Percentiles rank a stretch among this genome's conserved stretches.
phyloP scores from a whole-genome alignment of 2,797 vertebrate species.

The Enteromius paludinosus region DNA sequence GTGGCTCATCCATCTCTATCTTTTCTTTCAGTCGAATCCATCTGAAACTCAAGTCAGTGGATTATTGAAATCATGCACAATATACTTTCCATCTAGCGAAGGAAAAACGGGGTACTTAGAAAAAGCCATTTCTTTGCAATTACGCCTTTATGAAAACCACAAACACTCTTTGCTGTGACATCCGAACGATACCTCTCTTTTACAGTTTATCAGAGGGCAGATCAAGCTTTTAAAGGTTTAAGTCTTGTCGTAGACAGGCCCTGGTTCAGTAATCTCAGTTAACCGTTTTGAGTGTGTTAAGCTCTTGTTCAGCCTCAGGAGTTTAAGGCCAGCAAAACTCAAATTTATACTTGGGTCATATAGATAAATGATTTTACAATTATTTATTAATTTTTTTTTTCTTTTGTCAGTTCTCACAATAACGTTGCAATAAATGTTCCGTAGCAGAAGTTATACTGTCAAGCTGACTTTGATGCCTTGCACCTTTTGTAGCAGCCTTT shows the following conservation, averaged over 20 bases:
- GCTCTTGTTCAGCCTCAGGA: constrained; percentile 30
- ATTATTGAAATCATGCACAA: constrained; percentile 8
- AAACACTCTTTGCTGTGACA: constrained; percentile 43
- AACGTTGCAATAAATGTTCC: constrained; percentile 46
- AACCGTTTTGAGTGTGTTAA: constrained; percentile 27
- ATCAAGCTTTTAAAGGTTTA: constrained; percentile 16
- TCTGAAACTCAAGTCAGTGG: neutral
- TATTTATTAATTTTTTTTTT: constrained; percentile 18
- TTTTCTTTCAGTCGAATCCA: constrained; percentile 2
- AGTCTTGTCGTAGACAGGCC: neutral
- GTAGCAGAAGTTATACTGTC: constrained; percentile 40
- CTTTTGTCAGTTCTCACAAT: constrained; percentile 23
- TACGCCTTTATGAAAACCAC: constrained; percentile 42
- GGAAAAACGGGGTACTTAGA: constrained; percentile 29
- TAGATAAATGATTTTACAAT: constrained; percentile 12
- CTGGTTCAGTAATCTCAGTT: constrained; percentile 37
- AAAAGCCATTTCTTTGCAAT: constrained; percentile 40
- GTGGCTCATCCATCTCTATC: constrained; percentile 1
- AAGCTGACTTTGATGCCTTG: constrained; percentile 36
- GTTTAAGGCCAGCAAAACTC: constrained; percentile 29
- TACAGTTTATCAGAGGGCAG: constrained; percentile 13
- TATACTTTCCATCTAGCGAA: constrained; percentile 7
- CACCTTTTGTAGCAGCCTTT: constrained; percentile 45
- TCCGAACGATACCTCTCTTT: constrained; percentile 36
- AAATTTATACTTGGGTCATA: constrained; percentile 12